phyloP scores from a whole-genome alignment of 2,888 invertebrate species.

The Spilarctia lutea region DNA sequence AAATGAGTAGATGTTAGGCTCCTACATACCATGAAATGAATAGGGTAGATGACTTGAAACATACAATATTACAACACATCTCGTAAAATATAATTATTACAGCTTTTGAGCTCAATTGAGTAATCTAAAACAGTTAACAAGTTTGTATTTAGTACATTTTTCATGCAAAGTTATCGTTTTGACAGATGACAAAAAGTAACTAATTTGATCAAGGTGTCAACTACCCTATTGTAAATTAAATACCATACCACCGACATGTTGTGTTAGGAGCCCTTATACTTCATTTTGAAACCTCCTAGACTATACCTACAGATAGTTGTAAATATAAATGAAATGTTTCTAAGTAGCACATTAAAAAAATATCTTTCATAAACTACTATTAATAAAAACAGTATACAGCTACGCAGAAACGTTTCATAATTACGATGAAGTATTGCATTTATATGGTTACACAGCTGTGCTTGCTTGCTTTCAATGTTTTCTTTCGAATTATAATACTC shows the following conservation, averaged over 20 bases:
- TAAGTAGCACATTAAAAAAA: conserved; percentile 16
- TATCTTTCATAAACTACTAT: not conserved
- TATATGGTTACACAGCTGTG: conserved; percentile 11
- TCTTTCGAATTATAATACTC: not conserved
- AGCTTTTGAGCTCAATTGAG: no score
- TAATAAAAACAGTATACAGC: conserved; percentile 9
- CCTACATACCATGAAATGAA: no score
- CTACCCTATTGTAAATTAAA: no score
- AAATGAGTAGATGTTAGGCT: conserved; percentile 1
- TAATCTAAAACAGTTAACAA: no score
- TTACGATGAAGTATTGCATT: not conserved
- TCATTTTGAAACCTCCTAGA: conserved; percentile 22
- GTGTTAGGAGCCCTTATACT: not conserved
- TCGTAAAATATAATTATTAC: no score
- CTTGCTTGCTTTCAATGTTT: conserved; percentile 6
- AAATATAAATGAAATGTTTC: conserved; percentile 54
- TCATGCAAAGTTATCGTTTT: no score
- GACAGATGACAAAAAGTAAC: no score
- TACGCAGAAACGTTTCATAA: conserved; percentile 16
- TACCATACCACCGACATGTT: no score
- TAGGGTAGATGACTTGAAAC: no score
- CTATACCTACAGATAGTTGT: conserved; percentile 53
- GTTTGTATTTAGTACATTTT: no score
- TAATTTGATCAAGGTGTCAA: no score
- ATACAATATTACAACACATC: no score